Evolutionary conservation across 2,888 invertebrate species (phyloP).

Genomic region (Calliphora vomitoria): DNA sequence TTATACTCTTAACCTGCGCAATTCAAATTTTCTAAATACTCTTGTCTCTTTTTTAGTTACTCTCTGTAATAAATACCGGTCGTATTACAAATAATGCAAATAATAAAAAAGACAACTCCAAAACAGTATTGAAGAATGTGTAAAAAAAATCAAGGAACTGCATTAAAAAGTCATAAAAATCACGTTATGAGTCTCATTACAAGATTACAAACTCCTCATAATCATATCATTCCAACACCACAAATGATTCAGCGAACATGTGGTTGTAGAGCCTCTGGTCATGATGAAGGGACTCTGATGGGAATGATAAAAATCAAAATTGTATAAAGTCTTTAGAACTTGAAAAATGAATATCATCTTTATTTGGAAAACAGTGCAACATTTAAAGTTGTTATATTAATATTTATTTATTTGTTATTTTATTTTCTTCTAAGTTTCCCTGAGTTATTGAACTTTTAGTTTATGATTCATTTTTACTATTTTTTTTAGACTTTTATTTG

Average conservation of each 20-base stretch:
- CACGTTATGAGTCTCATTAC: constrained; percentile 47
- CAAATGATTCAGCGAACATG: background rate
- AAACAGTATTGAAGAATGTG: background rate
- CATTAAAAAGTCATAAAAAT: constrained; percentile 42
- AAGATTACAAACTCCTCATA: constrained; percentile 12
- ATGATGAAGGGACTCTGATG: background rate
- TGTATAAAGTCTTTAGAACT: background rate
- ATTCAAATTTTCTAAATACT: no score
- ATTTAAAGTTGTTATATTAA: no score
- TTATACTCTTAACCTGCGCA: background rate
- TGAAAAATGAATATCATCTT: background rate
- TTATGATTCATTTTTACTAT: constrained; percentile 7
- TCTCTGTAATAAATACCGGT: constrained; percentile 27
- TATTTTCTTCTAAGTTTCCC: background rate
- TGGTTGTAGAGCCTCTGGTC: background rate
- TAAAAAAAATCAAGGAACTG: constrained; percentile 2
- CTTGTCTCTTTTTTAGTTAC: background rate
- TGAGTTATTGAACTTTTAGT: constrained; percentile 31
- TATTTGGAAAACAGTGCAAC: background rate
- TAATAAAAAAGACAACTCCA: background rate
- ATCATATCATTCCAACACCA: background rate
- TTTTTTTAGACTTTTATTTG: background rate
- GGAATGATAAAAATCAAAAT: constrained; percentile 20
- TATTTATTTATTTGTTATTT: no score
- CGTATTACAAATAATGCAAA: background rate